Evolutionary conservation across 2,797 vertebrate species (phyloP).

Genomic region (Myripristis murdjan): DNA sequence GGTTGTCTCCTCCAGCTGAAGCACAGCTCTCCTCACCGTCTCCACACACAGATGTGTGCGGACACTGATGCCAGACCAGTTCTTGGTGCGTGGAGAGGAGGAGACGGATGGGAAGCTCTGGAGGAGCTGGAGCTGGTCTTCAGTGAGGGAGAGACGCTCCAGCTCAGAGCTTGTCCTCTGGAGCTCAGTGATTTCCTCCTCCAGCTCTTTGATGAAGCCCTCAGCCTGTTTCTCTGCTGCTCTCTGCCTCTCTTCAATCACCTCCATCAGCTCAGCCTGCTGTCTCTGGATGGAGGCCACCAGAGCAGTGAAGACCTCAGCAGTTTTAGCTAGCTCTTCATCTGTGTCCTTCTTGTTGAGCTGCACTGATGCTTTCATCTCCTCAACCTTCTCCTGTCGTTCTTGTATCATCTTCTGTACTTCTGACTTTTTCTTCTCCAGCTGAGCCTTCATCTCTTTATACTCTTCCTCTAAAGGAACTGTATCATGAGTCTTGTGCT

Average conservation of each 20-base stretch:
- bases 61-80: no score
- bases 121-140: no score
- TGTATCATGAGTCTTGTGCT: background rate
- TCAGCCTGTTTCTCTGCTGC: constrained; percentile 1
- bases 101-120: no score
- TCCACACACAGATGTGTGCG: no score
- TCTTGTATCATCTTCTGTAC: background rate
- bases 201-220: constrained; percentile 7
- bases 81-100: no score
- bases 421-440: background rate
- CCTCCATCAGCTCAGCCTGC: no score
- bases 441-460: background rate
- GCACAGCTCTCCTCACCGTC: no score
- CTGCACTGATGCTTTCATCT: background rate
- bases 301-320: no score
- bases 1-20: background rate
- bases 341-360: background rate
- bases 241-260: background rate
- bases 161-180: no score
- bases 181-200: constrained; percentile 9
- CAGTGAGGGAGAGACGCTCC: no score
- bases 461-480: constrained; percentile 6
- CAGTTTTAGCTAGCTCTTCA: no score
- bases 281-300: no score
- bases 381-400: background rate